Base-by-base conservation (phyloP, 2,888 invertebrate genomes). In the Apotomis turbidana region DNA sequence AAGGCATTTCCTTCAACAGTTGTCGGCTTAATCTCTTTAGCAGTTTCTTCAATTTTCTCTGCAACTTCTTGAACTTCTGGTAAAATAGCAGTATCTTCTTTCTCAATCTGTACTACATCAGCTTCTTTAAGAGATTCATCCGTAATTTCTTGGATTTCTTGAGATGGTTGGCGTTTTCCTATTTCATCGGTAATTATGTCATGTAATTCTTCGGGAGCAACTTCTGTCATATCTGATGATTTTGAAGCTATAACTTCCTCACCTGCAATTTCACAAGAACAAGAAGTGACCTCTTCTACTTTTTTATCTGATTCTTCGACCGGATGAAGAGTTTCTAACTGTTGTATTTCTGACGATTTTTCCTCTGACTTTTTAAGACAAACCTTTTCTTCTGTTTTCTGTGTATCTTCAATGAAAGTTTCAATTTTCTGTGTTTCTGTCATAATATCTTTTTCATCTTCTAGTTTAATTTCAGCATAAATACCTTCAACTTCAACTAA, bases 151-250 rank as follows among this genome's bases (percentile, higher is more conserved):
- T 4, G 1, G 10, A 36, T 5, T 59, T 64, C 54, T 10, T 38
- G 5, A 4, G 58, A 58, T 64, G 41, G n/a, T 41, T 27, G 9
- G n/a, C 27, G 9, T 52, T 59, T 12, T 46, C 41, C 0, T 13
- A 49, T 36, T 55, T 57, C 46, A 5, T 15, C 44, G 27, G 55
- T 2, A 38, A n/a, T 10, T 5, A 51, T 12, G 9, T 13, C 13
- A 15, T 13, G 57, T 49, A 58, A 13, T 54, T 36, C 46, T 66
- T 44, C 64, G n/a, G 36, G 68, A 60, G 74, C 51, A 51, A 68
- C 55, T 64, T 60, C 74, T 38, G 62, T 36, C 49, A 52, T 44
- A 55, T 78, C 76, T 57, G 75, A n/a, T 0, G 52, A 13, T 27
- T 63, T 9, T 46, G 12, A 9, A 71, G 76, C 74, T 54, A 44